A percentile compares a stretch with the other conserved stretches of the same genome.
Conservation (phyloP, 2,113 vertebrate genomes). For the Aix galericulata region DNA sequence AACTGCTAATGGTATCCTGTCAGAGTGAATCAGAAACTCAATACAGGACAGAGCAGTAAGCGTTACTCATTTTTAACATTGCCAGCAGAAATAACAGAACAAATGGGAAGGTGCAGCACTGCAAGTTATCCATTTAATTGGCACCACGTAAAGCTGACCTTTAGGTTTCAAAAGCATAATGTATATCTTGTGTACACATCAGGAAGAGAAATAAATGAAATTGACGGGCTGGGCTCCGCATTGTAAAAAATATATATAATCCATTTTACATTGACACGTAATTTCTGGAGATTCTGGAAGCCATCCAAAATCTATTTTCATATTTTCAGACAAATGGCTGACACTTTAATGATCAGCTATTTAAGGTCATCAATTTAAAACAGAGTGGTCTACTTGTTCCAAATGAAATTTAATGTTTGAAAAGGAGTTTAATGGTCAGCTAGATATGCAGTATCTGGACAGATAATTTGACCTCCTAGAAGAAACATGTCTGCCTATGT, state of each 20-base stretch:
- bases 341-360: slow-evolving; percentile 29
- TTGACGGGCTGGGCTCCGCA: slow-evolving; percentile 7
- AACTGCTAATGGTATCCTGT: slow-evolving; percentile 44
- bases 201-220: slow-evolving; percentile 47
- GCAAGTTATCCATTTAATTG: slow-evolving; percentile 43
- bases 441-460: background rate
- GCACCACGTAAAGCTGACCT: slow-evolving; percentile 54
- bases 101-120: slow-evolving; percentile 15
- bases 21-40: slow-evolving; percentile 50
- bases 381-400: background rate
- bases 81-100: slow-evolving; percentile 51
- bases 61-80: slow-evolving; percentile 41
- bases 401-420: slow-evolving; percentile 38
- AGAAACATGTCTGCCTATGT: background rate
- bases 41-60: slow-evolving; percentile 17
- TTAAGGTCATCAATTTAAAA: slow-evolving; percentile 51
- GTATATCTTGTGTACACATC: background rate
- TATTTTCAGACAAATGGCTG: slow-evolving; percentile 55
- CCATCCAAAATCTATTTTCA: slow-evolving; percentile 36
- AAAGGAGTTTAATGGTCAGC: background rate
- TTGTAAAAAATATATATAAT: slow-evolving; percentile 12
- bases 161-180: slow-evolving; percentile 33
- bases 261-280: slow-evolving; percentile 45
- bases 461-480: background rate
- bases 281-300: slow-evolving; percentile 54